Evolutionary conservation across 2,113 vertebrate species (phyloP).

Genomic region (Malurus melanocephalus): DNA sequence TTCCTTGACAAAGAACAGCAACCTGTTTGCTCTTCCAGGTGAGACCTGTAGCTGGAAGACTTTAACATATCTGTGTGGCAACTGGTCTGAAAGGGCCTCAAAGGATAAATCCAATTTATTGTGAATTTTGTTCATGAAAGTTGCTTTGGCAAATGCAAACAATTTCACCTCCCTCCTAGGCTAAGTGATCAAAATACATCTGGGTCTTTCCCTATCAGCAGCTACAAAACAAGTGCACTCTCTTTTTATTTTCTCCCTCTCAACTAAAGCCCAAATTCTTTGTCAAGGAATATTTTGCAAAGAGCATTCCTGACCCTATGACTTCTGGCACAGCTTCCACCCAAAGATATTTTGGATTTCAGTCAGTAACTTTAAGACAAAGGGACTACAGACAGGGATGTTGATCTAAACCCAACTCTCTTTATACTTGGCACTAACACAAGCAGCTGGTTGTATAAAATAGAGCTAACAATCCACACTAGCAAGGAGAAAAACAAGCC

Average conservation of each 20-base stretch:
- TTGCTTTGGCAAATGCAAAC: not conserved
- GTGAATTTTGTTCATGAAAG: not conserved
- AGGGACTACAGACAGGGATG: not conserved
- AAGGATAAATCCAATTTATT: not conserved
- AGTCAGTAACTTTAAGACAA: constrained; percentile 20
- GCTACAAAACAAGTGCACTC: not conserved
- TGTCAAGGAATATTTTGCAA: not conserved
- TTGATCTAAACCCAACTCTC: not conserved
- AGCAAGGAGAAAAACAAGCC: constrained; percentile 18
- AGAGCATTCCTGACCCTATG: not conserved
- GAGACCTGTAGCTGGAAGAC: not conserved
- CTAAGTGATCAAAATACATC: not conserved
- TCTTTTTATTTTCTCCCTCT: not conserved
- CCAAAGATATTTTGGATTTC: not conserved
- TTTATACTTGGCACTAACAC: constrained; percentile 9
- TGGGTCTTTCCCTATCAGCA: not conserved
- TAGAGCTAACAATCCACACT: not conserved
- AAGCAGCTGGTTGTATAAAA: constrained; percentile 14
- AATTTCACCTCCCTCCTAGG: not conserved
- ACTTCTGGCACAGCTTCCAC: not conserved
- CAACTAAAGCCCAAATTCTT: not conserved
- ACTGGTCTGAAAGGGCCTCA: not conserved
- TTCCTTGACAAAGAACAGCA: not conserved
- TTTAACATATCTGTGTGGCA: not conserved
- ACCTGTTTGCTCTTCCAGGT: not conserved